These are phyloP conservation scores for Epinephelus moara DNA, from an alignment of 2,113 vertebrate species.

Conservation along the genomic window DNA sequence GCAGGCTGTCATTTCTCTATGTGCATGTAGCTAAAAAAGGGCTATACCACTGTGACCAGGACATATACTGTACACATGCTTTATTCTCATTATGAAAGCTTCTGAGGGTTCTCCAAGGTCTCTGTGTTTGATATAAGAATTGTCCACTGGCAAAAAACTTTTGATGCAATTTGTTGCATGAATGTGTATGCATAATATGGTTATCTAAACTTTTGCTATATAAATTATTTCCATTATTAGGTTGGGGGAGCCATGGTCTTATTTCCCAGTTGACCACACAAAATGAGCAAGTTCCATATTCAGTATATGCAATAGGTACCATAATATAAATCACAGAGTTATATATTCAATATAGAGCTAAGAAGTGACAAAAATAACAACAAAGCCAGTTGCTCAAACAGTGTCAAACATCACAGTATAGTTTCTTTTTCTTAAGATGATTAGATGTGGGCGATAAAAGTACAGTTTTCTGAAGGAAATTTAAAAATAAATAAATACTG, in stretches of 20 bases:
- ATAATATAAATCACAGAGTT: slow-evolving; percentile 57
- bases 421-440: slow-evolving; percentile 14
- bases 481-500: not conserved
- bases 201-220: slow-evolving; percentile 58
- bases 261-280: slow-evolving; percentile 78
- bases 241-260: slow-evolving; percentile 58
- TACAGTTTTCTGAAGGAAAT: not conserved
- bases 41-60: not conserved
- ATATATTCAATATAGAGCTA: slow-evolving; percentile 52
- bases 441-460: slow-evolving; percentile 2
- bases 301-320: slow-evolving; percentile 48
- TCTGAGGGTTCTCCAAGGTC: slow-evolving; percentile 10
- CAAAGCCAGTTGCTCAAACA: slow-evolving; percentile 2
- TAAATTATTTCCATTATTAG: slow-evolving; percentile 65
- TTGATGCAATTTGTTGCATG: slow-evolving; percentile 68
- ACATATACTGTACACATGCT: not conserved
- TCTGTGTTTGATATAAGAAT: slow-evolving; percentile 18
- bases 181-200: slow-evolving; percentile 58
- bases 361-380: slow-evolving; percentile 51
- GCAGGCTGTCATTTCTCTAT: not conserved
- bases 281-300: slow-evolving; percentile 71
- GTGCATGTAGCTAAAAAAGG: not conserved
- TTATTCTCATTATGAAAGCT: slow-evolving; percentile 18
- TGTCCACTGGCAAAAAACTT: slow-evolving; percentile 51
- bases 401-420: not conserved